Evolutionary conservation across 2,113 vertebrate genomes (phyloP), one percentile per base, ranked within the genome.

Genomic region (Kryptolebias marmoratus): DNA sequence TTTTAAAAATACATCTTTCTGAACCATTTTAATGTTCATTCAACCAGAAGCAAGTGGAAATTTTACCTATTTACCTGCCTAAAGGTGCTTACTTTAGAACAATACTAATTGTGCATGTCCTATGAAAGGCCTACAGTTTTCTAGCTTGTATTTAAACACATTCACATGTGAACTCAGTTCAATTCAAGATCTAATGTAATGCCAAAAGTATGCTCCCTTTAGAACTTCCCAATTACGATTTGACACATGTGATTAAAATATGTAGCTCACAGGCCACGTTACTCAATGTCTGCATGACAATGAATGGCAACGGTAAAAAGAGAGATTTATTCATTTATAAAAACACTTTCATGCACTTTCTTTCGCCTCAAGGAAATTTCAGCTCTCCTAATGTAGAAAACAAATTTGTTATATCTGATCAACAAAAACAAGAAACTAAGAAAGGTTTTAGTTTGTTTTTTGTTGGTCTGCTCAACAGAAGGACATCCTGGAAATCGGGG

Each of bases 371-470:
- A 36, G 32, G 32, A 22, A n/a, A 6, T 9, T 8, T 22, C 22
- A 22, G 22, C 22, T 22, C 22, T n/a, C 6, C n/a, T 52, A 6
- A 1, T 9, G 49, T 52, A 18, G 6, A 52, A n/a, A n/a, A 53
- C 8, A 27, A 53, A 53, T n/a, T 10, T 27, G 3, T 15, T 48
- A 53, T 9, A 58, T 4, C n/a, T 71, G 63, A 77, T 30, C 63
- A 59, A 36, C 28, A 69, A 59, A 22, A 59, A 18, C 28, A 28
- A 31, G 54, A 58, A 50, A 54, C 69, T 44, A 75, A 31, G 31
- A 7, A 73, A 44, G 39, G 39, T 42, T 10, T 10, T 16, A 45
- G 16, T 66, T 53, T 79, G 55, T 68, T 84, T 77, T 71, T 64
- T 68, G 72, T 44, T 67, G 49, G 31, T 63, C 11, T 28, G 39